Conservation (phyloP, 2,888 invertebrate genomes). For the Helleia helle region DNA sequence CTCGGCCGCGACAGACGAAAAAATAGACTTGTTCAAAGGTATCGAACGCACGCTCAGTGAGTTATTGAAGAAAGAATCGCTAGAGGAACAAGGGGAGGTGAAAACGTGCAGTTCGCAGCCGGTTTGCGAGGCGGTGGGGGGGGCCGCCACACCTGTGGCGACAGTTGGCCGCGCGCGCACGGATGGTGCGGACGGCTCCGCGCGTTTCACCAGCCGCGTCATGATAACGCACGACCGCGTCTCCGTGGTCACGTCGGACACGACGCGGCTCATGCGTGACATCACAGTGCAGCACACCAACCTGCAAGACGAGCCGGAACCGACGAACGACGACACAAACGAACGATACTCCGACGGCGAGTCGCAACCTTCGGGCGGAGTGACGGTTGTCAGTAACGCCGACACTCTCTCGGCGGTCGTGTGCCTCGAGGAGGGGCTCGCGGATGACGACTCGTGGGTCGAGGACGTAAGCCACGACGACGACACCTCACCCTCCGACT, state of each 20-base stretch:
- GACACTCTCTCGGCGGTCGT: conserved; percentile 81
- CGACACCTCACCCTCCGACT: conserved; percentile 79
- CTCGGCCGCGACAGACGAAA: conserved; percentile 34
- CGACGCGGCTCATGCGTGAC: conserved; percentile 80
- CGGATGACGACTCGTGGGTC: conserved; percentile 94
- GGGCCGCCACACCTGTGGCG: conserved; percentile 67
- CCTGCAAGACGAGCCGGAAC: conserved; percentile 66
- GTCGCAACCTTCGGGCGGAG: conserved; percentile 71
- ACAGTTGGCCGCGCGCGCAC: conserved; percentile 71
- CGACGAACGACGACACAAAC: conserved; percentile 46
- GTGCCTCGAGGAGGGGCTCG: conserved; percentile 88
- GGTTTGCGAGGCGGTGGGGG: conserved; percentile 61
- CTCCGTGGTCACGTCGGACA: conserved; percentile 84
- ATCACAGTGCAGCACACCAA: conserved; percentile 79
- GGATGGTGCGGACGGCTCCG: conserved; percentile 72
- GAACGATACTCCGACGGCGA: conserved; percentile 62
- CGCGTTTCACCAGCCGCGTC: conserved; percentile 90
- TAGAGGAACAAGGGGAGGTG: conserved; percentile 63
- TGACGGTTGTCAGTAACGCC: conserved; percentile 80
- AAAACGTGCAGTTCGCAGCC: conserved; percentile 59
- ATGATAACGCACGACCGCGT: conserved; percentile 90
- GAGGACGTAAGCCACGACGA: conserved; percentile 89
- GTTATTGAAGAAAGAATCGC: conserved; percentile 71
- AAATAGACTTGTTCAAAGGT: conserved; percentile 69
- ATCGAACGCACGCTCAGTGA: conserved; percentile 70